A percentile compares a stretch with the other conserved stretches of the same genome.
Evolutionary conservation across 30 jellyfish, hydroid and myxozoan species (phyloP).

Genomic region (Cassiopea xamachana): DNA sequence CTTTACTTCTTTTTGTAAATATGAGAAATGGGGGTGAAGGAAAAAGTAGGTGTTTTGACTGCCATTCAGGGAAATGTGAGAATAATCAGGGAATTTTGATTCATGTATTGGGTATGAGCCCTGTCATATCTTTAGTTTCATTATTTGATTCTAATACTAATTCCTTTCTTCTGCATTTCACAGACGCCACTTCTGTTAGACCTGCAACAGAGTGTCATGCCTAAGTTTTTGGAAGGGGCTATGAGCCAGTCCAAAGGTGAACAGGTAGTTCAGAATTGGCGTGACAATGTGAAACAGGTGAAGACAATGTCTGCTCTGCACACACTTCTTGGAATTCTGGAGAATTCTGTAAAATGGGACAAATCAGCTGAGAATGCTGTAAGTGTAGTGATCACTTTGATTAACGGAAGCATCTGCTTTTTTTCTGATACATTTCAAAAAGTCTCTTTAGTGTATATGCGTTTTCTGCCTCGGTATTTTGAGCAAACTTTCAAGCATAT

Average conservation of each 20-base stretch:
- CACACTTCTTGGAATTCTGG: constrained; percentile 85
- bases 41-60: too few relatives aligned
- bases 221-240: constrained; percentile 55
- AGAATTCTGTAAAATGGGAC: constrained; percentile 92
- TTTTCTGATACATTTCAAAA: not conserved
- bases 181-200: constrained; percentile 75
- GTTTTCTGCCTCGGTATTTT: too few relatives aligned
- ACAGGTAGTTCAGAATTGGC: constrained; percentile 74
- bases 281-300: constrained; percentile 68
- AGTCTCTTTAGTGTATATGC: too few relatives aligned
- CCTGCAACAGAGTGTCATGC: constrained; percentile 77
- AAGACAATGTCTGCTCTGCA: constrained; percentile 81
- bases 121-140: too few relatives aligned
- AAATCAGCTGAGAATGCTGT: constrained; percentile 88
- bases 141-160: too few relatives aligned
- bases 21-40: too few relatives aligned
- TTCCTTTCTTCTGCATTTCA: not conserved
- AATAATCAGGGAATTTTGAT: too few relatives aligned
- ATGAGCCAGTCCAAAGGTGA: constrained; percentile 64
- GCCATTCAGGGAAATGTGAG: too few relatives aligned
- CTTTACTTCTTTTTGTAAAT: too few relatives aligned
- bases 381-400: not conserved
- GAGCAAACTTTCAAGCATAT: too few relatives aligned
- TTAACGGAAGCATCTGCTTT: not conserved
- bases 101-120: too few relatives aligned